Conservation (phyloP, 2,888 invertebrate species). For the Zaprionus bogoriensis region DNA sequence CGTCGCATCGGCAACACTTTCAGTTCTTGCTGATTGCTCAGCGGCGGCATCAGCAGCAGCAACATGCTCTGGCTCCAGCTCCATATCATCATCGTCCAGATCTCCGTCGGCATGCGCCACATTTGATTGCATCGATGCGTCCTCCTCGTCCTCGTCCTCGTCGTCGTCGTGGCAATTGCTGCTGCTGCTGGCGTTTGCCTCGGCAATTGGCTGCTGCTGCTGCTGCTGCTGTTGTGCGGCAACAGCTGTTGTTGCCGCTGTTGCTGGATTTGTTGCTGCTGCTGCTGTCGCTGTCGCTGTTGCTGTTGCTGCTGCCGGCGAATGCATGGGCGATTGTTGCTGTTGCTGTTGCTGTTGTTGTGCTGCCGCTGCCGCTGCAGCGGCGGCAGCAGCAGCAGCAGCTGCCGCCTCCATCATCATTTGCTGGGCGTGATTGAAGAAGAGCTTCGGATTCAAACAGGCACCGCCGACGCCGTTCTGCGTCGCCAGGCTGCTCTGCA, state of each 20-base stretch:
- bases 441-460: conserved; percentile 80
- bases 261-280: conserved; percentile 23
- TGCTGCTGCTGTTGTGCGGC: conserved; percentile 20
- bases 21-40: conserved; percentile 45
- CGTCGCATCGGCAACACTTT: conserved; percentile 32
- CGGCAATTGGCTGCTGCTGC: conserved; percentile 34
- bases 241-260: conserved; percentile 26
- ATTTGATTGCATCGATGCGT: conserved; percentile 68
- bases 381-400: conserved; percentile 79
- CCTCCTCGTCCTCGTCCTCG: conserved; percentile 65
- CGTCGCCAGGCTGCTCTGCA: conserved; percentile 60
- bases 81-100: conserved; percentile 61
- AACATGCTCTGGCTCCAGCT: conserved; percentile 51
- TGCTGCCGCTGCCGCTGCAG: conserved; percentile 68
- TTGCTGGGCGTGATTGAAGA: conserved; percentile 82
- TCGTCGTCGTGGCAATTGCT: conserved; percentile 46
- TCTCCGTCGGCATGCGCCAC: conserved; percentile 52
- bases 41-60: conserved; percentile 30
- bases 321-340: conserved; percentile 78
- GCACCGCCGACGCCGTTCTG: conserved; percentile 74
- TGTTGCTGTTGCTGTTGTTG: conserved; percentile 68
- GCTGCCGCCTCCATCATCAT: conserved; percentile 82
- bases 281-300: conserved; percentile 30
- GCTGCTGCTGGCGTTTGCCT: conserved; percentile 19
- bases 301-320: conserved; percentile 57